Evolutionary conservation across 2,113 vertebrate genomes (phyloP), one percentile per base, ranked within the genome.

Genomic region (Theristicus caerulescens): DNA sequence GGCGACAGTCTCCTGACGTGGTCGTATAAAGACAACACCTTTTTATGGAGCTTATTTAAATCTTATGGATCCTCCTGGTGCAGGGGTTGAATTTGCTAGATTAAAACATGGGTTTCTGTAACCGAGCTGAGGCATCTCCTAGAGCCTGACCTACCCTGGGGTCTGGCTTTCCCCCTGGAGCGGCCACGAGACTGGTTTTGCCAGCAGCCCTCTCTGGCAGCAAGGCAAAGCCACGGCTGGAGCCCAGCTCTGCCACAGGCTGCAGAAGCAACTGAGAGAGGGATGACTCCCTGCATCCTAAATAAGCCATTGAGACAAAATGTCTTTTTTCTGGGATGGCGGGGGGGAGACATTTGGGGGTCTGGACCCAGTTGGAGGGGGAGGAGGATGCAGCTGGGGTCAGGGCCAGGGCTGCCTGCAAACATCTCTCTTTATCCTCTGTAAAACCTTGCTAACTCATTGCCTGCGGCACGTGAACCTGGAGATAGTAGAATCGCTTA

Each of bases 171-270:
- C 5, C 19, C 61, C 29, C 10, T 22, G 72, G 70, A 38, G 57
- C 6, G 2, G 36, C 4, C 0, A 1, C 0, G 7, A 22, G 59
- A 38, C 46, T 0, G 3, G 19, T 29, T 85, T 47, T 85, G 65
- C 61, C 1, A 0, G 22, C 29, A 72, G 84, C 49, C 18, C 18
- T n/a, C 40, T 66, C 57, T 4, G 16, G 29, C 44, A 78, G 79
- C 51, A 6, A n/a, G 15, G 47, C 55, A 77, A 38, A 93, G 70
- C 55, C 57, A 0, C 6, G 34, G 49, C 86, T 32, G 73, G 21
- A 25, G 25, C 46, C 46, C 3, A 4, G 61, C 52, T 91, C 65
- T 92, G 73, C 77, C 42, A 16, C 7, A 5, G 64, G 61, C 87
- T 76, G 90, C 69, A 6, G 78, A 18, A 65, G 77, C 72, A 22